Conservation (phyloP, 2,113 vertebrate genomes). For the Loxodonta africana region DNA sequence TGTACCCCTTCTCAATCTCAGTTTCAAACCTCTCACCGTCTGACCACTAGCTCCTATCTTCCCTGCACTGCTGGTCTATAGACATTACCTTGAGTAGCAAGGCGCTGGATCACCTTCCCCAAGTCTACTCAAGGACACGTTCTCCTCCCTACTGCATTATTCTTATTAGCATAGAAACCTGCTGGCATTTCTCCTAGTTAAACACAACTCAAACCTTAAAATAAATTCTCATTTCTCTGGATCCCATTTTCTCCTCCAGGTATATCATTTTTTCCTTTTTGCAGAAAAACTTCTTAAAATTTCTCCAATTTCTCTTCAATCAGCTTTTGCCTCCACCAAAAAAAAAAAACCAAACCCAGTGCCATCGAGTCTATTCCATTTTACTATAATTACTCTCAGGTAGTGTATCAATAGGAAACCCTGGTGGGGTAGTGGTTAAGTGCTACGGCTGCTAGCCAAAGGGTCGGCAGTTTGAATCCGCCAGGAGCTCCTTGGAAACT, state of each 20-base stretch:
- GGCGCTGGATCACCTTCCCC: not conserved
- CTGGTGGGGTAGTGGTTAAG: too few relatives aligned
- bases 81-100: not conserved
- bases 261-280: not conserved
- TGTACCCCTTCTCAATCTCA: not conserved
- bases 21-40: not conserved
- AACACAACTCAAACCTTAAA: not conserved
- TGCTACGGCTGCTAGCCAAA: too few relatives aligned
- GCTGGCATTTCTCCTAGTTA: not conserved
- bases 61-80: not conserved
- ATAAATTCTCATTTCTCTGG: not conserved
- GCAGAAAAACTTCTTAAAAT: not conserved
- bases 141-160: too few relatives aligned
- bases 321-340: not conserved
- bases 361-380: too few relatives aligned
- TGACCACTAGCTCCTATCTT: not conserved
- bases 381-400: not conserved
- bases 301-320: not conserved
- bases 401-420: too few relatives aligned
- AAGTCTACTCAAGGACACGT: too few relatives aligned
- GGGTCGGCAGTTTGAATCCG: too few relatives aligned
- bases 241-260: too few relatives aligned
- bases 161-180: not conserved
- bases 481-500: too few relatives aligned
- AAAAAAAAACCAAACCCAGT: too few relatives aligned